Evolutionary conservation across 2,888 invertebrate species (phyloP).

Genomic region (Anagyrus pseudococci): DNA sequence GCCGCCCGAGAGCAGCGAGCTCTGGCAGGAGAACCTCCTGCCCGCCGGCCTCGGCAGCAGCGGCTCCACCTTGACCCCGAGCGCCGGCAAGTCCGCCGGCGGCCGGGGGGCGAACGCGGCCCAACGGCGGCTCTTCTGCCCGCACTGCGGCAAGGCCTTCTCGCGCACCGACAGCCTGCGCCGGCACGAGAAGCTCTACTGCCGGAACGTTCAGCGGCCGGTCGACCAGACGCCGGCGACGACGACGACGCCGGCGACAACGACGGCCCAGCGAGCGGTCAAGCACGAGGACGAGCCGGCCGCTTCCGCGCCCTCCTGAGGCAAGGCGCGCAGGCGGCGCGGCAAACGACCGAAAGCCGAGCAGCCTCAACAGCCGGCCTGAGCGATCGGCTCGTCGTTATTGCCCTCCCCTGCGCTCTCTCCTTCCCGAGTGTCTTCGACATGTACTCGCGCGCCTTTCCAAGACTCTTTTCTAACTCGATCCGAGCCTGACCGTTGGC

Average conservation of each 20-base stretch:
- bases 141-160: slow-evolving; percentile 48
- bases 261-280: neutral
- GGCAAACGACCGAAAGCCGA: slow-evolving; percentile 15
- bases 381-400: neutral
- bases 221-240: neutral
- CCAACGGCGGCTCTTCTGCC: slow-evolving; percentile 34
- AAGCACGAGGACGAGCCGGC: slow-evolving; percentile 5
- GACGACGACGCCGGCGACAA: neutral
- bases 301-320: slow-evolving; percentile 26
- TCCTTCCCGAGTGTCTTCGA: too few species aligned
- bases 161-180: slow-evolving; percentile 52
- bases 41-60: neutral
- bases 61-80: neutral
- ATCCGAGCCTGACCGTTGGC: too few species aligned
- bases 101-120: too few species aligned
- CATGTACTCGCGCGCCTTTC: neutral
- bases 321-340: slow-evolving; percentile 21
- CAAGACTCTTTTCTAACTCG: too few species aligned
- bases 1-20: slow-evolving; percentile 37
- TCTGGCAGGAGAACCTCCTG: slow-evolving; percentile 33
- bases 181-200: slow-evolving; percentile 53
- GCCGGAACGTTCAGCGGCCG: slow-evolving; percentile 42
- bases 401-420: too few species aligned
- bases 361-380: neutral
- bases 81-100: neutral